These are phyloP conservation scores for Pachyrhynchus sulphureomaculatus DNA, from an alignment of 1,140 invertebrate genomes.

Conservation along the genomic window DNA sequence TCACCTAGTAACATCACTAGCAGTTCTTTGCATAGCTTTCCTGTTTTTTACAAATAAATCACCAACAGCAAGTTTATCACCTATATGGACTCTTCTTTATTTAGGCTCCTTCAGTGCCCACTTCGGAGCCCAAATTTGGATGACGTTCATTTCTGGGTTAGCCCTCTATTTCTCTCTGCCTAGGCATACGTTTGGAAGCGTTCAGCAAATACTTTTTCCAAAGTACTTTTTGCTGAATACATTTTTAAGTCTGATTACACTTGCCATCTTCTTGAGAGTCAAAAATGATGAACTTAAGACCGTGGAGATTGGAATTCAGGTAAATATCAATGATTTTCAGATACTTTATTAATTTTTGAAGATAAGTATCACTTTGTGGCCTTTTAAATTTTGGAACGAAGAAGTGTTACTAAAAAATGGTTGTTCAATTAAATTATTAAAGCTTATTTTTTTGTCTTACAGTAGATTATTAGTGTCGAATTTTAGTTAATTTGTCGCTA, in stretches of 20 bases:
- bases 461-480: too few relatives aligned
- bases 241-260: constrained; percentile 68
- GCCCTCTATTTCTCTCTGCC: constrained; percentile 80
- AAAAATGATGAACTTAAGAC: constrained; percentile 36
- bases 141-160: constrained; percentile 84
- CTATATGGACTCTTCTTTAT: constrained; percentile 62
- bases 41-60: constrained; percentile 56
- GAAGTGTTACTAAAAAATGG: too few relatives aligned
- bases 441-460: too few relatives aligned
- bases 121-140: constrained; percentile 83
- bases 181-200: constrained; percentile 77
- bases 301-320: constrained; percentile 41
- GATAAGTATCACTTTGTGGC: too few relatives aligned
- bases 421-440: too few relatives aligned
- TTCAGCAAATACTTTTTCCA: constrained; percentile 82
- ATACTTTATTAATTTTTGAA: too few relatives aligned
- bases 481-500: too few relatives aligned
- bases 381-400: too few relatives aligned
- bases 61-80: constrained; percentile 50
- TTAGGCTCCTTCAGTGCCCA: constrained; percentile 72
- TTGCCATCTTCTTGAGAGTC: constrained; percentile 54
- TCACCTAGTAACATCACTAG: constrained; percentile 66
- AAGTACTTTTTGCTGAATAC: constrained; percentile 80
- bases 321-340: constrained; percentile 23
- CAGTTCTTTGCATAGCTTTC: constrained; percentile 64